phyloP scores from a whole-genome alignment of 2,888 invertebrate species.

The Kuschelorhynchus macadamiae region DNA sequence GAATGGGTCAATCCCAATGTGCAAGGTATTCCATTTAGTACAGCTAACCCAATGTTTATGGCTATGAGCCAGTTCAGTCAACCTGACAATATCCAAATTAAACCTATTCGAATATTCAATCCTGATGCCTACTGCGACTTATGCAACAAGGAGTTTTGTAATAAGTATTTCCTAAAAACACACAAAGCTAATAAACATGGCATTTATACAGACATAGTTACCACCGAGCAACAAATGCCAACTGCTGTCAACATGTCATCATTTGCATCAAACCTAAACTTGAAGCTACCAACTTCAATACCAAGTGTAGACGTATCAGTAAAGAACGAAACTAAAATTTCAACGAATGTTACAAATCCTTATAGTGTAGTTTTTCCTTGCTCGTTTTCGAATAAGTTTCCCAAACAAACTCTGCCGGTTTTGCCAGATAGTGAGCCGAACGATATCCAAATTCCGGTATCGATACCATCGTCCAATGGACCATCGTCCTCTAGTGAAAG shows the following conservation, averaged over 20 bases:
- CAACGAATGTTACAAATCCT: slow-evolving; percentile 62
- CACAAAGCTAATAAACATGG: slow-evolving; percentile 98
- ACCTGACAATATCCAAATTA: slow-evolving; percentile 63
- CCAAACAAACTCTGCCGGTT: slow-evolving; percentile 61
- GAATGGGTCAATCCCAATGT: slow-evolving; percentile 67
- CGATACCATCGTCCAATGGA: slow-evolving; percentile 59
- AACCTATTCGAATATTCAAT: slow-evolving; percentile 90
- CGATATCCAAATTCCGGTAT: slow-evolving; percentile 51
- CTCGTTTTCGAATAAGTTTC: slow-evolving; percentile 80
- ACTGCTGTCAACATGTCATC: slow-evolving; percentile 63
- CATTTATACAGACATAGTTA: slow-evolving; percentile 75
- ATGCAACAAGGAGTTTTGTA: slow-evolving; percentile 99
- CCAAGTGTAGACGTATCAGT: slow-evolving; percentile 62
- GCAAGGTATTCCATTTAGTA: slow-evolving; percentile 67
- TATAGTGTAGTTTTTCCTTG: slow-evolving; percentile 82
- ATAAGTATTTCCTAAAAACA: slow-evolving; percentile 97
- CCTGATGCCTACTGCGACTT: slow-evolving; percentile 97
- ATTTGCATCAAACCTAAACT: slow-evolving; percentile 62
- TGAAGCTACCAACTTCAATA: slow-evolving; percentile 61
- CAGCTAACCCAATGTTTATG: slow-evolving; percentile 65
- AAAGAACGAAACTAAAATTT: slow-evolving; percentile 61
- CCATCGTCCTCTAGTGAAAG: slow-evolving; percentile 59
- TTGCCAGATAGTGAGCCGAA: slow-evolving; percentile 59
- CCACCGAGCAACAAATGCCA: slow-evolving; percentile 55
- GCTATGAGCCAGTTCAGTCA: slow-evolving; percentile 66